Evolutionary conservation across 2,113 vertebrate genomes (phyloP).

Genomic region (Mastomys coucha): DNA sequence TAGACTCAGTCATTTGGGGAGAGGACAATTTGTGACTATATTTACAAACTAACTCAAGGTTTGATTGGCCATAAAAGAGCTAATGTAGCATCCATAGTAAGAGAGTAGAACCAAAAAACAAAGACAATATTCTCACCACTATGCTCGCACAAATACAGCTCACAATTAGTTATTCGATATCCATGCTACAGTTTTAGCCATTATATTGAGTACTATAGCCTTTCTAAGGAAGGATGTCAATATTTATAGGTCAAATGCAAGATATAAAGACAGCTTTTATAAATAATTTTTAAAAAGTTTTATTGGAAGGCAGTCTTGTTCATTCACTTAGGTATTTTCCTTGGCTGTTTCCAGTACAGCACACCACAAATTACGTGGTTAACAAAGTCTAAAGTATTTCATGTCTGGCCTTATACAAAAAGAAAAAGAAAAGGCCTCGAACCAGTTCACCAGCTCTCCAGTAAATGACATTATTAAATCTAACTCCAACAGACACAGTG

Average conservation of each 20-base stretch:
- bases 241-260: neutral
- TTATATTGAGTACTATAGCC: neutral
- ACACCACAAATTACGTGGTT: neutral
- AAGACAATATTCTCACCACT: neutral
- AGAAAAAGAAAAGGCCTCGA: neutral
- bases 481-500: neutral
- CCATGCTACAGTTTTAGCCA: neutral
- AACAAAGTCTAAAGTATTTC: slow-evolving; percentile 26
- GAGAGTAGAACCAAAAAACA: neutral
- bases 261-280: neutral
- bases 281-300: neutral
- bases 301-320: neutral
- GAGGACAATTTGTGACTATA: neutral
- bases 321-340: neutral
- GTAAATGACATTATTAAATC: neutral
- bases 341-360: neutral
- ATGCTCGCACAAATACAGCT: neutral
- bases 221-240: neutral
- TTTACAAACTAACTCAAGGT: neutral
- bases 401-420: neutral
- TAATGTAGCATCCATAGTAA: neutral
- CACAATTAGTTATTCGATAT: neutral
- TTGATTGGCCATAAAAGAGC: neutral
- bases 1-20: neutral
- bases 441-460: neutral